phyloP scores from a whole-genome alignment of 53 echinoderm and acorn worm species.

The Hippasteria phrygiana region DNA sequence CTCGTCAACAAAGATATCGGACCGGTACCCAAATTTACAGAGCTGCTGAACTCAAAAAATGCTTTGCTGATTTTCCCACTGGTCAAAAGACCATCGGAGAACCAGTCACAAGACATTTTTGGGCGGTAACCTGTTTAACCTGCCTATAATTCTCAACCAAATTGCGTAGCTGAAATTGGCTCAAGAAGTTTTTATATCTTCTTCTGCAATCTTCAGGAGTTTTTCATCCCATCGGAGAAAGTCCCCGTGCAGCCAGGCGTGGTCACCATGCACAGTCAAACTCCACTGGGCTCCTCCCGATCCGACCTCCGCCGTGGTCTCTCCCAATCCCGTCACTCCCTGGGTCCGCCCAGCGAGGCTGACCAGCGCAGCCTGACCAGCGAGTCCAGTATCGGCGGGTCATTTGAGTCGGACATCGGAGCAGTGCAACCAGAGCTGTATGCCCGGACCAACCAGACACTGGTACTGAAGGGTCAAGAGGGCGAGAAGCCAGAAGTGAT shows the following conservation, averaged over 20 bases:
- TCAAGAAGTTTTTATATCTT: too few species aligned
- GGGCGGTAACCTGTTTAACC: too few species aligned
- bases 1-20: too few species aligned
- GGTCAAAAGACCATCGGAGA: too few species aligned
- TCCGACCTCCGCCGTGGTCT: conserved; percentile 47
- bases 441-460: conserved; percentile 77
- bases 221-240: conserved; percentile 81
- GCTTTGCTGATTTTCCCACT: too few species aligned
- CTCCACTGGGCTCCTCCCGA: conserved; percentile 14
- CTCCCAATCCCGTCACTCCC: conserved; percentile 47
- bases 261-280: conserved; percentile 31
- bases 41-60: too few species aligned
- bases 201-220: conserved; percentile 46
- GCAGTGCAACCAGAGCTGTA: conserved; percentile 93
- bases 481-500: background rate
- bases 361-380: conserved; percentile 70
- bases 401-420: conserved; percentile 85
- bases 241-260: conserved; percentile 73
- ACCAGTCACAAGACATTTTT: too few species aligned
- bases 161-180: too few species aligned
- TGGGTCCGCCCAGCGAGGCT: conserved; percentile 35
- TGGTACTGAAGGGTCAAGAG: conserved; percentile 62
- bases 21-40: too few species aligned
- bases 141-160: too few species aligned
- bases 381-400: conserved; percentile 76